phyloP scores from a whole-genome alignment of 2,113 vertebrate genomes.

The Cranoglanis bouderius region DNA sequence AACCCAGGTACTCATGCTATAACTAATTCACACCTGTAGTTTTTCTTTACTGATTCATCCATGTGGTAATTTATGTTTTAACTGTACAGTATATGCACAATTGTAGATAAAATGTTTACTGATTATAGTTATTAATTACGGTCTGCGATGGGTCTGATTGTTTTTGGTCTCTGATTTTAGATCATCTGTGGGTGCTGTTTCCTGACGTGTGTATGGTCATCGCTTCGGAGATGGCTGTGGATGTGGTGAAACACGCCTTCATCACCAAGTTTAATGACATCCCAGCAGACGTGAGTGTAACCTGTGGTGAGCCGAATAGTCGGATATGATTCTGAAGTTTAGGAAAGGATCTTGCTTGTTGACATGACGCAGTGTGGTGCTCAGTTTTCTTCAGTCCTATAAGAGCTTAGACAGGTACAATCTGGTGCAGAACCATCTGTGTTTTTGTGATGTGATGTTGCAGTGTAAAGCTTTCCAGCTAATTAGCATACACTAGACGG shows the following conservation, averaged over 20 bases:
- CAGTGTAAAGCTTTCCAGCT: too few relatives aligned
- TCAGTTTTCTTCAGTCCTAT: background rate
- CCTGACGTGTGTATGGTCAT: conserved; percentile 98
- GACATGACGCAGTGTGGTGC: background rate
- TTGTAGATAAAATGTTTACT: background rate
- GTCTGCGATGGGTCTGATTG: background rate
- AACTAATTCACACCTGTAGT: background rate
- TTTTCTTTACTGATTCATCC: background rate
- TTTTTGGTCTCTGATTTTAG: conserved; percentile 64
- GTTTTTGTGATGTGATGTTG: too few relatives aligned
- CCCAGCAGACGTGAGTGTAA: conserved; percentile 90
- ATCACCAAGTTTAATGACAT: conserved; percentile 99
- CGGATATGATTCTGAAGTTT: background rate
- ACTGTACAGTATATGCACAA: background rate
- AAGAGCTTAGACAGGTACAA: too few relatives aligned
- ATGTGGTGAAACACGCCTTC: conserved; percentile 97
- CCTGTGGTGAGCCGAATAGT: background rate
- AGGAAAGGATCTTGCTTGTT: background rate
- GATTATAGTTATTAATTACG: background rate
- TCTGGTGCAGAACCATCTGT: too few relatives aligned
- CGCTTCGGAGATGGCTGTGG: conserved; percentile 91
- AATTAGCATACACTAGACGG: too few relatives aligned
- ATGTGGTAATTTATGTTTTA: background rate
- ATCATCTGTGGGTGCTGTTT: conserved; percentile 97
- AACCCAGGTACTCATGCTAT: conserved; percentile 83